Evolutionary conservation across 2,113 vertebrate species (phyloP).

Genomic region (Leptocoma aspasia): DNA sequence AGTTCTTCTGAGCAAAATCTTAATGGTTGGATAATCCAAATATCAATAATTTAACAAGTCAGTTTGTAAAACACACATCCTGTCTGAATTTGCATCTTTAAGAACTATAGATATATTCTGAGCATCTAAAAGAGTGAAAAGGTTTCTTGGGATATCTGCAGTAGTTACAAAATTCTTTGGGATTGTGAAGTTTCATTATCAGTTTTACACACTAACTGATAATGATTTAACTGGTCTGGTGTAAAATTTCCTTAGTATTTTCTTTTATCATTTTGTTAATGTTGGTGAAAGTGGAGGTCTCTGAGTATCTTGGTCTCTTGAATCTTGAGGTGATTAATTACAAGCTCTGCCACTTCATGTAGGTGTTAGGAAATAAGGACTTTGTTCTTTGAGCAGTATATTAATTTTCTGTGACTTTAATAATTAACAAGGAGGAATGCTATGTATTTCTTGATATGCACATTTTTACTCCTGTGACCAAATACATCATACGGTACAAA

Average conservation of each 20-base stretch:
- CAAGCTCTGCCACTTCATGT: neutral
- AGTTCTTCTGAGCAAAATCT: neutral
- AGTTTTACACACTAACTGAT: neutral
- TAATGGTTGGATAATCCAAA: neutral
- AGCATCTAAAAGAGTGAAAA: neutral
- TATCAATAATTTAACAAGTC: neutral
- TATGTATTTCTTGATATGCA: neutral
- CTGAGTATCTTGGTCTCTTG: neutral
- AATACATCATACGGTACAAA: neutral
- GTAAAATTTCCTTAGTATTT: neutral
- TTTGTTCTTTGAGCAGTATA: neutral
- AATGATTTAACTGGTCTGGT: neutral
- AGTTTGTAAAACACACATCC: neutral
- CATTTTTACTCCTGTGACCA: neutral
- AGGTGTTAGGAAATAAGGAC: accelerated
- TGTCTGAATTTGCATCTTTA: neutral
- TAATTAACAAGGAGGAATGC: neutral
- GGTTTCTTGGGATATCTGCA: neutral
- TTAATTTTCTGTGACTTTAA: neutral
- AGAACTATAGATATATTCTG: neutral
- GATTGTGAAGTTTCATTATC: neutral
- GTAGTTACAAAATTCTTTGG: neutral
- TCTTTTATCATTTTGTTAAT: neutral
- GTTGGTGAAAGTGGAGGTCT: neutral
- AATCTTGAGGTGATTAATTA: neutral